These are phyloP conservation scores for Halichoeres trimaculatus DNA, from an alignment of 2,113 vertebrate genomes.

Conservation along the genomic window DNA sequence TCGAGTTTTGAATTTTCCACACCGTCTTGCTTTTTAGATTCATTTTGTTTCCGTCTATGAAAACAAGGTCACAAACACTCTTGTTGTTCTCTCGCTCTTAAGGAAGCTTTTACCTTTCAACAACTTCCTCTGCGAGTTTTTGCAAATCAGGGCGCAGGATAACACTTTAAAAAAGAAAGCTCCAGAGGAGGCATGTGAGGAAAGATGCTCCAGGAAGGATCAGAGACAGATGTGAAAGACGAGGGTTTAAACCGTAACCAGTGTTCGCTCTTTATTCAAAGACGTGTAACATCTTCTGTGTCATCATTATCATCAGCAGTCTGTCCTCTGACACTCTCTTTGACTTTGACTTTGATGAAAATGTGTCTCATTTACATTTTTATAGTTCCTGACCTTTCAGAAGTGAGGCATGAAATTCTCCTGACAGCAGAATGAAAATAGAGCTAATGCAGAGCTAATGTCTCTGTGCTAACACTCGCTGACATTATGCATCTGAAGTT, in stretches of 20 bases:
- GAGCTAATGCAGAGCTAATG: no score
- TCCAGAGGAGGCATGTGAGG: neutral
- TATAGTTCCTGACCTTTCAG: slow-evolving; percentile 32
- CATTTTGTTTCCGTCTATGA: neutral
- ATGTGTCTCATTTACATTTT: slow-evolving; percentile 34
- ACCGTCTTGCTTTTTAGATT: neutral
- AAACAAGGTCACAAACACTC: neutral
- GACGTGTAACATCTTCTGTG: neutral
- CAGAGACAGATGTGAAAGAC: no score
- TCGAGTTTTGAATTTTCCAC: neutral
- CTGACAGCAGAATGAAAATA: slow-evolving; percentile 32
- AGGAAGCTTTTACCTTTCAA: neutral
- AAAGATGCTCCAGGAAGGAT: neutral
- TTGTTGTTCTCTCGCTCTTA: neutral
- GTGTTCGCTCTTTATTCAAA: neutral
- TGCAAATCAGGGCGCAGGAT: neutral
- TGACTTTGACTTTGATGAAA: slow-evolving; percentile 33
- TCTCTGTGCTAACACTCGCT: no score
- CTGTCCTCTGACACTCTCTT: slow-evolving; percentile 3
- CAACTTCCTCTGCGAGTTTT: neutral
- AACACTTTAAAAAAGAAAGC: neutral
- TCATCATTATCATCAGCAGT: neutral
- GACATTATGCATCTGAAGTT: slow-evolving; percentile 33
- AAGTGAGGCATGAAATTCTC: slow-evolving; percentile 44
- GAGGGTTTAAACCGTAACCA: no score